Percentiles rank a stretch among this genome's conserved stretches.
phyloP scores from a whole-genome alignment of 1,140 invertebrate genomes.

The Plectus sambesii region DNA sequence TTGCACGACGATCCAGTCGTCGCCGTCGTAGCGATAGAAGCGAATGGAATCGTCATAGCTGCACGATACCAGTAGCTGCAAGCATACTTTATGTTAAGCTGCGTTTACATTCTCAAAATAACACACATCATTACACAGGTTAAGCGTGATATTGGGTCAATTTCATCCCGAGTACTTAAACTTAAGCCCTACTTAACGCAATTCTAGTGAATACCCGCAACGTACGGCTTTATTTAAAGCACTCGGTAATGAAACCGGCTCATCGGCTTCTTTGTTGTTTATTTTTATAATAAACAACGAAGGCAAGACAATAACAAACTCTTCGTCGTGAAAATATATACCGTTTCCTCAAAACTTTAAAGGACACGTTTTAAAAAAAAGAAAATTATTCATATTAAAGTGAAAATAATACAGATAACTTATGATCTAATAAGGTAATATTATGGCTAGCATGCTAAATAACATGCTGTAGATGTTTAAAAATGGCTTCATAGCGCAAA shows the following conservation, averaged over 20 bases:
- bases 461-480: neutral
- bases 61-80: constrained; percentile 67
- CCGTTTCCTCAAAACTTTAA: too few species aligned
- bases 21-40: constrained; percentile 70
- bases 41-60: constrained; percentile 94
- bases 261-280: too few species aligned
- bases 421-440: constrained; percentile 5
- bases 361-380: too few species aligned
- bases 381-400: neutral
- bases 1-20: constrained; percentile 79
- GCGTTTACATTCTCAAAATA: neutral
- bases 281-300: too few species aligned
- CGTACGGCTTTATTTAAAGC: too few species aligned
- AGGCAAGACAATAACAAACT: too few species aligned
- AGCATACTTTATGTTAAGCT: constrained; percentile 2
- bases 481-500: too few species aligned
- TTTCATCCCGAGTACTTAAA: too few species aligned
- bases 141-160: too few species aligned
- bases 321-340: too few species aligned
- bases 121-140: constrained; percentile 4
- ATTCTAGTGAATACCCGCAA: neutral
- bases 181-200: too few species aligned
- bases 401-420: constrained; percentile 2
- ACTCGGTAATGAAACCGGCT: too few species aligned
- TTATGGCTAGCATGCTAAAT: neutral